Evolutionary conservation across 2,888 invertebrate genomes (phyloP).

Genomic region (Hirtodrosophila cameraria): DNA sequence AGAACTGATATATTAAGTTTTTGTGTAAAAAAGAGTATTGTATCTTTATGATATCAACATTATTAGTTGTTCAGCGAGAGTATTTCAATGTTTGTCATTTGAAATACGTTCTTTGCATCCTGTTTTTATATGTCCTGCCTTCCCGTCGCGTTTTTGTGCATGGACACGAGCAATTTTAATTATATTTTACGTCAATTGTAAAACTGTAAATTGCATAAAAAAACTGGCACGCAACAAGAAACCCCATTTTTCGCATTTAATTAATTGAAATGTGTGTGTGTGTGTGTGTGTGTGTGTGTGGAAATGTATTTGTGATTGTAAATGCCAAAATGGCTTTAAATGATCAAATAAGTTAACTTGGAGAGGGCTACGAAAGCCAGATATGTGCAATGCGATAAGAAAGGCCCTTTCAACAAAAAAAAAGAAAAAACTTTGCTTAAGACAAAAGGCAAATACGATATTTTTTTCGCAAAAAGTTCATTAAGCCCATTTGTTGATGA

Average conservation of each 20-base stretch:
- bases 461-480: conserved; percentile 65
- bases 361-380: not conserved
- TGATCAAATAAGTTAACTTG: not conserved
- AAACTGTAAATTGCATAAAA: conserved; percentile 56
- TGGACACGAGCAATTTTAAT: conserved; percentile 72
- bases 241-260: conserved; percentile 72
- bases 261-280: conserved; percentile 72
- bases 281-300: conserved; percentile 12
- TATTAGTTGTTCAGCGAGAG: too few relatives aligned
- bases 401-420: not conserved
- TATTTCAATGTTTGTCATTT: too few relatives aligned
- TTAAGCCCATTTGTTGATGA: conserved; percentile 64
- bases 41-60: too few relatives aligned
- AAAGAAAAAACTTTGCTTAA: conserved; percentile 20
- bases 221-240: conserved; percentile 44
- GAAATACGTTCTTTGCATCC: too few relatives aligned
- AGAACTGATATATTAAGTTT: too few relatives aligned
- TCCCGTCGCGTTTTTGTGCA: conserved; percentile 37
- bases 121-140: too few relatives aligned
- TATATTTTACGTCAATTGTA: conserved; percentile 80
- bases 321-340: conserved; percentile 27
- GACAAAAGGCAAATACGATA: conserved; percentile 37
- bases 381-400: conserved; percentile 33
- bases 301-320: conserved; percentile 16
- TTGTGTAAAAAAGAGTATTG: too few relatives aligned